These are phyloP conservation scores for Ginglymostoma cirratum DNA, from an alignment of 2,113 vertebrate species.

Conservation along the genomic window DNA sequence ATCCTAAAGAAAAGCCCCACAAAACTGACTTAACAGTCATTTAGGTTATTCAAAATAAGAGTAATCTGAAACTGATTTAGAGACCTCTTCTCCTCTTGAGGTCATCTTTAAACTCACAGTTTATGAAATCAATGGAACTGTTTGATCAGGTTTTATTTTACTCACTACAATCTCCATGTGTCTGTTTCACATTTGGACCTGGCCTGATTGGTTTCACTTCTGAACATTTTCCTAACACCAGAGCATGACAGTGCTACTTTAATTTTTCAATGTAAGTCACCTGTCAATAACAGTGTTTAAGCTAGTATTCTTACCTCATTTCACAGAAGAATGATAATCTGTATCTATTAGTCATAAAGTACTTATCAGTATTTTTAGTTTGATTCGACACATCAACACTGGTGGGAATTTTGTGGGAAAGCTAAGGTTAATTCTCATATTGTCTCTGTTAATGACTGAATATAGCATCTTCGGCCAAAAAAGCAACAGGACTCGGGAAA, in stretches of 20 bases:
- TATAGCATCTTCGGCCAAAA: neutral
- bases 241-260: neutral
- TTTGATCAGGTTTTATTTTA: neutral
- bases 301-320: neutral
- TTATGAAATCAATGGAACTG: neutral
- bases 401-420: neutral
- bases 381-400: neutral
- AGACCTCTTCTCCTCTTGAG: neutral
- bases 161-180: neutral
- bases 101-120: neutral
- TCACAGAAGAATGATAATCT: neutral
- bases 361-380: neutral
- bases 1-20: neutral
- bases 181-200: neutral
- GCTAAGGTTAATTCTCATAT: constrained; percentile 13
- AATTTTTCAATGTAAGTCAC: neutral
- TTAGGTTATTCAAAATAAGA: neutral
- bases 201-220: neutral
- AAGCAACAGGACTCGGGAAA: neutral
- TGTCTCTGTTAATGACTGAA: constrained; percentile 17
- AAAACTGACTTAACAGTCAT: neutral
- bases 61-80: neutral
- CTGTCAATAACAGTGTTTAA: neutral
- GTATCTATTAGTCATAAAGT: neutral
- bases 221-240: neutral